These are phyloP conservation scores for Melanotus villosus DNA, from an alignment of 2,888 invertebrate genomes.

Conservation along the genomic window DNA sequence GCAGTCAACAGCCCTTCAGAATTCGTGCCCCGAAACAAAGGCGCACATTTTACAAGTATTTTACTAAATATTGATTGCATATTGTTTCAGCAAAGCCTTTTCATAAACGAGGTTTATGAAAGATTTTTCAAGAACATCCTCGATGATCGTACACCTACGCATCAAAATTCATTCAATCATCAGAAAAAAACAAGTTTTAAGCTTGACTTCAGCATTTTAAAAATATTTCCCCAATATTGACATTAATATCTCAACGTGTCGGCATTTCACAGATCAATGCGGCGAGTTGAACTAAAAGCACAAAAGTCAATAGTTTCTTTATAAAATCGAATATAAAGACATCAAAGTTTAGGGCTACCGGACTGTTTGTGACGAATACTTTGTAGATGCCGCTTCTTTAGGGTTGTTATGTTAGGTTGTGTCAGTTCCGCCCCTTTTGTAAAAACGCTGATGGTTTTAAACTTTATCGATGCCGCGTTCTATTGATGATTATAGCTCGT, in stretches of 20 bases:
- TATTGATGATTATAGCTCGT: background rate
- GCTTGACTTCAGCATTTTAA: too few relatives aligned
- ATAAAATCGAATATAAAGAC: slow-evolving; percentile 45
- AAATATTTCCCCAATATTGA: slow-evolving; percentile 43
- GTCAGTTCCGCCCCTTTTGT: slow-evolving; percentile 37
- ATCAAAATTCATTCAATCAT: background rate
- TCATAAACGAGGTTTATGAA: slow-evolving; percentile 2
- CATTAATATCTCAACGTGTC: slow-evolving; percentile 40
- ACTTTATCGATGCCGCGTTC: slow-evolving; percentile 27
- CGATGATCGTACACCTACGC: background rate
- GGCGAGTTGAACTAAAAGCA: slow-evolving; percentile 26
- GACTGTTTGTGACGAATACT: slow-evolving; percentile 36
- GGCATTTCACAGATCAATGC: slow-evolving; percentile 34
- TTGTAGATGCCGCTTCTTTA: slow-evolving; percentile 41
- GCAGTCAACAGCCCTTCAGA: slow-evolving; percentile 39
- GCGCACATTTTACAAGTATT: slow-evolving; percentile 41
- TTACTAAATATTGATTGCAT: slow-evolving; percentile 46
- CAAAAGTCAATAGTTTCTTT: slow-evolving; percentile 47
- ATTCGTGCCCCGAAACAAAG: slow-evolving; percentile 45
- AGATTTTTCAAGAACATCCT: slow-evolving; percentile 8
- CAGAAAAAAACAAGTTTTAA: background rate
- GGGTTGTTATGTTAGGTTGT: slow-evolving; percentile 44
- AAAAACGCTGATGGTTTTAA: slow-evolving; percentile 26
- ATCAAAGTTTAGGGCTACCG: slow-evolving; percentile 46
- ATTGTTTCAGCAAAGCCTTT: slow-evolving; percentile 43